Conservation (phyloP, 2,888 invertebrate genomes). For the Ptilodon capucinus region DNA sequence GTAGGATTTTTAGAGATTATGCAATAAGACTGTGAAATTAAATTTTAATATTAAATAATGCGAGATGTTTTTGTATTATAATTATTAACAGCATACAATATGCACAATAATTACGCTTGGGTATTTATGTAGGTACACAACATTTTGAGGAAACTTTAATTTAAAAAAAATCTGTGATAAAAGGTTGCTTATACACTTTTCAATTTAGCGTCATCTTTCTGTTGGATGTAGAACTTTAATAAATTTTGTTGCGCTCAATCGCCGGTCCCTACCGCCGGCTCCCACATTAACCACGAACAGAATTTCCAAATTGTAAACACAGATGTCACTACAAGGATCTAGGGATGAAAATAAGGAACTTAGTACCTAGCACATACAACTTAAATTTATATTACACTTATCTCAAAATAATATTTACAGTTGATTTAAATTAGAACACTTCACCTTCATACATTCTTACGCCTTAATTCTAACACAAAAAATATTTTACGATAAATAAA, state of each 20-base stretch:
- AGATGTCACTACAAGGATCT: background rate
- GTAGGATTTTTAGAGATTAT: background rate
- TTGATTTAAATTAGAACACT: background rate
- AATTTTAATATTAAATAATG: too few relatives aligned
- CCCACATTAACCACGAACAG: too few relatives aligned
- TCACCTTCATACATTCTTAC: background rate
- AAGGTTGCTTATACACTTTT: background rate
- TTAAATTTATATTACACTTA: background rate
- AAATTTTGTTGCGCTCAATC: background rate
- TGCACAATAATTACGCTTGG: too few relatives aligned
- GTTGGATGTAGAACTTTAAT: background rate
- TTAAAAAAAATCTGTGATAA: too few relatives aligned
- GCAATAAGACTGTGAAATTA: too few relatives aligned
- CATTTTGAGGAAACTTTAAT: too few relatives aligned
- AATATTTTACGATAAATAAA: background rate
- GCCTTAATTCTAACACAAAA: background rate
- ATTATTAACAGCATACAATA: too few relatives aligned
- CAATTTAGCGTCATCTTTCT: constrained; percentile 4
- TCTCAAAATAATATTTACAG: background rate
- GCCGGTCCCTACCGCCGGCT: too few relatives aligned
- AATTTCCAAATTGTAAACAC: background rate
- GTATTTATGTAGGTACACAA: too few relatives aligned
- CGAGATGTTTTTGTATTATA: too few relatives aligned
- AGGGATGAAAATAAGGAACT: background rate
- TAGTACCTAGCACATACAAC: background rate